Conservation (phyloP, 2,113 vertebrate genomes). For the Hoplias malabaricus region DNA sequence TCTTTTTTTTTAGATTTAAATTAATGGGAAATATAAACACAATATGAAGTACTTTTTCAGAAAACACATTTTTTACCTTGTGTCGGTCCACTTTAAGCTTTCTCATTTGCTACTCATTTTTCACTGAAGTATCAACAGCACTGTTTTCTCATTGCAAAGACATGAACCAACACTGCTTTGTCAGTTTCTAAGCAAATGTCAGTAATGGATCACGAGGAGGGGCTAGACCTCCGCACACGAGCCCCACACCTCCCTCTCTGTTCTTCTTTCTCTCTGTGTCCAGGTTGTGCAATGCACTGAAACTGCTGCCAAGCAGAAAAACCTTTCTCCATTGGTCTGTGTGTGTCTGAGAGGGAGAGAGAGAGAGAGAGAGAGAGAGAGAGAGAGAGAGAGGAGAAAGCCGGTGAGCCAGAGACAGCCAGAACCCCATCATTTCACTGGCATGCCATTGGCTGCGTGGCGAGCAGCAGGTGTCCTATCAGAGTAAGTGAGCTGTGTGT, state of each 20-base stretch:
- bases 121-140: not conserved
- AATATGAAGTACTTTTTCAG: too few relatives aligned
- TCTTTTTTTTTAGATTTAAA: too few relatives aligned
- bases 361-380: not conserved
- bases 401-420: slow-evolving; percentile 10
- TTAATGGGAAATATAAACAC: too few relatives aligned
- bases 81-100: not conserved
- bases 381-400: slow-evolving; percentile 13
- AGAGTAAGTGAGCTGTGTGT: slow-evolving; percentile 42
- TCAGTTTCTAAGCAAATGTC: slow-evolving; percentile 31
- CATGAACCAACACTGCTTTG: slow-evolving; percentile 19
- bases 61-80: not conserved
- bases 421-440: not conserved
- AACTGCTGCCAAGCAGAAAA: slow-evolving; percentile 36
- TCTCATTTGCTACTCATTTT: not conserved
- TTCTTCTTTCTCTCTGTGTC: not conserved
- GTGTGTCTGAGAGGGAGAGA: not conserved
- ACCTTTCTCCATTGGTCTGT: slow-evolving; percentile 2
- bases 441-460: slow-evolving; percentile 48
- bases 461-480: slow-evolving; percentile 57
- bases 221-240: slow-evolving; percentile 19
- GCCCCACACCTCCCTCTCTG: not conserved
- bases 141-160: slow-evolving; percentile 4
- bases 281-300: slow-evolving; percentile 5
- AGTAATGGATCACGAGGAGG: slow-evolving; percentile 21